These are phyloP conservation scores for Oryzaephilus surinamensis DNA, from an alignment of 1,140 invertebrate species.

Conservation along the genomic window DNA sequence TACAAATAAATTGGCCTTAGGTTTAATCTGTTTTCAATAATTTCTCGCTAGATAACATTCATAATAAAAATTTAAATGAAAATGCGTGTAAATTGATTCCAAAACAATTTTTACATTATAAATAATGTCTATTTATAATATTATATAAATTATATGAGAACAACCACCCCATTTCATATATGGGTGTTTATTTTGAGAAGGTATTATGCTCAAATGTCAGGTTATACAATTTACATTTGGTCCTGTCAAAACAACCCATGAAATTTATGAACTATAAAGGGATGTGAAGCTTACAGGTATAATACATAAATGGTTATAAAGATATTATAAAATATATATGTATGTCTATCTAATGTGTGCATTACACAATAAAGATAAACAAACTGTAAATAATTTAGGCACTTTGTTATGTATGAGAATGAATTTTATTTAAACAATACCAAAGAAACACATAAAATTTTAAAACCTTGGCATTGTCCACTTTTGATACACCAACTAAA, in stretches of 20 bases:
- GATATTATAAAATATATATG: slow-evolving; percentile 5
- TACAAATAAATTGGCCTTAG: too few species aligned
- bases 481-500: too few species aligned
- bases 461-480: too few species aligned
- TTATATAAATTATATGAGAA: slow-evolving; percentile 8
- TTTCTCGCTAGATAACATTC: slow-evolving; percentile 1
- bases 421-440: slow-evolving; percentile 1
- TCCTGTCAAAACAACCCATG: slow-evolving; percentile 8
- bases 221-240: slow-evolving; percentile 7
- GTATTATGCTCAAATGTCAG: too few species aligned
- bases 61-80: slow-evolving; percentile 2
- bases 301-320: slow-evolving; percentile 5
- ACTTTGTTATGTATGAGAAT: slow-evolving; percentile 1
- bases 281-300: slow-evolving; percentile 6
- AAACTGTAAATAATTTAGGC: background rate
- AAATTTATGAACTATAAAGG: slow-evolving; percentile 9
- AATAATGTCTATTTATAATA: too few species aligned
- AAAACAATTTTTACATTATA: too few species aligned
- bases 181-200: slow-evolving; percentile 3
- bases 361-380: slow-evolving; percentile 4
- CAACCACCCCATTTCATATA: slow-evolving; percentile 1
- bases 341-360: slow-evolving; percentile 6
- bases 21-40: too few species aligned
- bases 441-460: background rate
- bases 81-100: slow-evolving; percentile 5